phyloP scores from a whole-genome alignment of 2,113 vertebrate genomes.

The Echinops telfairi region DNA sequence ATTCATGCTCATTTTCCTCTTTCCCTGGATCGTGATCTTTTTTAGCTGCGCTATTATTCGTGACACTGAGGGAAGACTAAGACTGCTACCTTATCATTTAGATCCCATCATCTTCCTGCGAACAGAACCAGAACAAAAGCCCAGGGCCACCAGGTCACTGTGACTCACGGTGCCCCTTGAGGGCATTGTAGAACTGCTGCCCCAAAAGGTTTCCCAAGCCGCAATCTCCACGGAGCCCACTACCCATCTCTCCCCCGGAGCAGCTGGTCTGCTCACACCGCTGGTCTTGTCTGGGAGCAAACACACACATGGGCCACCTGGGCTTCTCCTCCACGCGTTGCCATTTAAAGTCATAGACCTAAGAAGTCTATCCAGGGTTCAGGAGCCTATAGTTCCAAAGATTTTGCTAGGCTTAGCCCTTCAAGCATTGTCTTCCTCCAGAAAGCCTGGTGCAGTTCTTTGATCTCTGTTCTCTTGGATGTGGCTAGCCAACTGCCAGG shows the following conservation, averaged over 20 bases:
- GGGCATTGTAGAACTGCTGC: neutral
- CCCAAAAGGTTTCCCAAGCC: neutral
- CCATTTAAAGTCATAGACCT: constrained; percentile 28
- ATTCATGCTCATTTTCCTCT: neutral
- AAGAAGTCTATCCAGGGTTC: neutral
- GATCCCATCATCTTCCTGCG: neutral
- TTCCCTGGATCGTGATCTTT: neutral
- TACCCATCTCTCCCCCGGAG: neutral
- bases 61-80: neutral
- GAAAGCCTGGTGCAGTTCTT: constrained; percentile 62
- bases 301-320: neutral
- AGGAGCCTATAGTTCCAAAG: constrained; percentile 2
- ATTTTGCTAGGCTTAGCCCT: constrained; percentile 57
- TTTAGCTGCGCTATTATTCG: neutral
- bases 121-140: neutral
- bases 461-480: constrained; percentile 68
- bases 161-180: neutral
- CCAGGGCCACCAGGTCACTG: neutral
- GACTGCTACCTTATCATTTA: neutral
- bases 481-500: constrained; percentile 53
- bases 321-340: neutral
- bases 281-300: neutral
- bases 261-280: neutral
- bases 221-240: neutral
- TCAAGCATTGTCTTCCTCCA: constrained; percentile 29